Base-by-base conservation (phyloP, 2,888 invertebrate species). In the Drosophila quasianomalipes region DNA sequence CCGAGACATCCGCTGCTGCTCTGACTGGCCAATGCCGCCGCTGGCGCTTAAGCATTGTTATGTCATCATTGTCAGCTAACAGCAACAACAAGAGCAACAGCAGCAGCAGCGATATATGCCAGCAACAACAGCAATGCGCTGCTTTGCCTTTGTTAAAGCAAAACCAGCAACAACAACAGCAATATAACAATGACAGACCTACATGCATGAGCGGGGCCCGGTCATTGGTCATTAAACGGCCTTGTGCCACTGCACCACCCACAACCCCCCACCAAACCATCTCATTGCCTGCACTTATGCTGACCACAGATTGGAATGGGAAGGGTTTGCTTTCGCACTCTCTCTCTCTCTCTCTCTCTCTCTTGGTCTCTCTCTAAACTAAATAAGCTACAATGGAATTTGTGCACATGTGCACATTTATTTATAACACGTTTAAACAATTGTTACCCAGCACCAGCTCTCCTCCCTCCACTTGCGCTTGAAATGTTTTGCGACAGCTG, bases 21-120 rank as follows among this genome's bases (percentile, higher is more conserved):
- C 62, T 53, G 63, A 58, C 74, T 83, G 83, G 69, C 81, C 84
- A 81, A 79, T 86, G 83, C 74, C 74, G 85, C 85, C 82, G 66
- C 77, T 76, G 86, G 89, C 86, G 86, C 86, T 86, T 79, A 76
- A 89, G 87, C 89, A 87, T 87, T 87, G 87, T 89, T 87, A 87
- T 89, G 87, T 87, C 89, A 86, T 89, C 86, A 89, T 83, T 82
- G 81, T 81, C 85, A 87, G 85, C 81, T 70, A 79, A 70, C 75
- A 77, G 53, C 66, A 79, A 31, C 68, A 74, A 55, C 70, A 75
- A 47, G 62, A 66, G 10, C 67, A 70, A 22, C 62, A 66, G 54
- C 73, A 52, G 47, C 71, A 63, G 39, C 39, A 55, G 65, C 61
- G 81, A 74, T 80, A 75, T 83, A 71, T 80, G 80, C 80, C 81